Percentiles rank a stretch among this genome's conserved stretches.
These are phyloP conservation scores for Sphenodon punctatus DNA, from an alignment of 2,797 vertebrate species.

Conservation along the genomic window DNA sequence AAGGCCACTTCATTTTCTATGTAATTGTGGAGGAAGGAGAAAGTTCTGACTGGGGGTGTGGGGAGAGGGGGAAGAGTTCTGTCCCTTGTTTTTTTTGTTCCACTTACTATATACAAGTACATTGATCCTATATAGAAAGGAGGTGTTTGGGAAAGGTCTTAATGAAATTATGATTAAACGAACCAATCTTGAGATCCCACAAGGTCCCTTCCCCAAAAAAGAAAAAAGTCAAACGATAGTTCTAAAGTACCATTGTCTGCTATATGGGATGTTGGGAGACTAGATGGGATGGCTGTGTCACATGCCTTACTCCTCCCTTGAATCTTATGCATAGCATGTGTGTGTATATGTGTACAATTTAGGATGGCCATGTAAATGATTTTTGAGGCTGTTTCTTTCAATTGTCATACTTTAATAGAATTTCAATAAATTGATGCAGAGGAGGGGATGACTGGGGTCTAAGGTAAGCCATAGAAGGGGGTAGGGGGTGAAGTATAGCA, in stretches of 20 bases:
- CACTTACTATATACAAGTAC: not conserved
- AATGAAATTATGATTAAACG: constrained; percentile 42
- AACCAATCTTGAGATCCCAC: not conserved
- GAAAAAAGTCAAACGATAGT: not conserved
- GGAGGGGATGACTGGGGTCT: accelerated
- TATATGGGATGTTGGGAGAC: not conserved
- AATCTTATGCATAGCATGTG: too few species aligned
- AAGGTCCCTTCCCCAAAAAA: too few species aligned
- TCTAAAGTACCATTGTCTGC: not conserved
- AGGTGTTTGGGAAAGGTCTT: constrained; percentile 45
- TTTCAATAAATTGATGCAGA: not conserved
- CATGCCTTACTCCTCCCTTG: not conserved
- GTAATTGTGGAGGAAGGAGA: not conserved
- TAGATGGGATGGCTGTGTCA: not conserved
- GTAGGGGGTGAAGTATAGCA: too few species aligned
- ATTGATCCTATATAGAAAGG: constrained; percentile 52
- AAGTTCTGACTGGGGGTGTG: too few species aligned
- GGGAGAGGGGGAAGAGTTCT: not conserved
- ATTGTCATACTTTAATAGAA: too few species aligned
- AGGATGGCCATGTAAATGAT: too few species aligned
- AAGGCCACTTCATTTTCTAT: not conserved
- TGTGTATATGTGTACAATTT: too few species aligned
- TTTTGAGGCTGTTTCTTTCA: too few species aligned
- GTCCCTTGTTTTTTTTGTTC: not conserved
- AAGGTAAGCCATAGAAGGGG: too few species aligned